Percentiles rank a stretch among this genome's conserved stretches.
Evolutionary conservation across 2,888 invertebrate genomes (phyloP).

Genomic region (Schizotus pectinicornis): DNA sequence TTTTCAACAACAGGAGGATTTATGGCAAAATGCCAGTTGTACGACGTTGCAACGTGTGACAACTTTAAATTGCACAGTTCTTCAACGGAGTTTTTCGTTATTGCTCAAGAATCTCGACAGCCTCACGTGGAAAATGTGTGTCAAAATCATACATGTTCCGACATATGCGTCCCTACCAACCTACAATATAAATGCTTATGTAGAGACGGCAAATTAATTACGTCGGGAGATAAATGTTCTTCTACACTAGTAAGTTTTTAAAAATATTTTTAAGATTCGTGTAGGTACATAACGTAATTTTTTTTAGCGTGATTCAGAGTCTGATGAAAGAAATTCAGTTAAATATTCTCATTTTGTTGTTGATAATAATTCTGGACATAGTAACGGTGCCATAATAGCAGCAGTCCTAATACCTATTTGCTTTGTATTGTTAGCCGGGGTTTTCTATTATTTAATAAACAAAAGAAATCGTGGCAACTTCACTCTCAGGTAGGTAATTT

Average conservation of each 20-base stretch:
- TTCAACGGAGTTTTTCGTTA: constrained; percentile 61
- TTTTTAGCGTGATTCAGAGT: constrained; percentile 25
- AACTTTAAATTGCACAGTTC: constrained; percentile 57
- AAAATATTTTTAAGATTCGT: too few relatives aligned
- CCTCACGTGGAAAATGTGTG: constrained; percentile 62
- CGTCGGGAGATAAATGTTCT: constrained; percentile 51
- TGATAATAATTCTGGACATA: neutral
- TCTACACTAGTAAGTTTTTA: neutral
- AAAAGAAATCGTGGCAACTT: neutral
- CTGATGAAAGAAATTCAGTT: neutral
- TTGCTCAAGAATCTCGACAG: constrained; percentile 65
- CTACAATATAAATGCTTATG: constrained; percentile 64
- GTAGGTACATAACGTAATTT: neutral
- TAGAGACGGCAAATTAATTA: constrained; percentile 59
- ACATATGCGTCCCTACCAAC: constrained; percentile 67
- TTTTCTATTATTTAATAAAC: constrained; percentile 2
- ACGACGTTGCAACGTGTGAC: constrained; percentile 61
- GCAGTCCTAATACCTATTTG: constrained; percentile 38
- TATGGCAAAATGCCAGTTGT: constrained; percentile 67
- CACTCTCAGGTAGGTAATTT: too few relatives aligned
- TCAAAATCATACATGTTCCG: constrained; percentile 61
- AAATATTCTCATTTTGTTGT: neutral
- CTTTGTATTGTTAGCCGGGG: constrained; percentile 17
- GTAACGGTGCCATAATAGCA: constrained; percentile 32
- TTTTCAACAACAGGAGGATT: constrained; percentile 67